Evolutionary conservation across 2,888 invertebrate species (phyloP).

Genomic region (Synergus umbraculus): DNA sequence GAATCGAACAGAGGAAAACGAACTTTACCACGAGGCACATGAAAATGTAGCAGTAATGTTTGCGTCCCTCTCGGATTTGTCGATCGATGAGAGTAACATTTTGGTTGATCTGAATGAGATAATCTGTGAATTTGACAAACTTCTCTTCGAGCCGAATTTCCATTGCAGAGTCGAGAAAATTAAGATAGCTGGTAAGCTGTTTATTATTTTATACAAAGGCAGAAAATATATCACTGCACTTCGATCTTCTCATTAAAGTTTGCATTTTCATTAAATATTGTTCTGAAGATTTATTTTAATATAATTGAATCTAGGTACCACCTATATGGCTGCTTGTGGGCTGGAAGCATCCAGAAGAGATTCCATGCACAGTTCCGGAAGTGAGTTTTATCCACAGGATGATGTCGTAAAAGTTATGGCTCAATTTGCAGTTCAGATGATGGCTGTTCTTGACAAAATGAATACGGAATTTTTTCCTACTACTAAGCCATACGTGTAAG

Average conservation of each 20-base stretch:
- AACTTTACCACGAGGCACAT: slow-evolving; percentile 93
- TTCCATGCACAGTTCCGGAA: slow-evolving; percentile 74
- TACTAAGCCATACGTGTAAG: slow-evolving; percentile 69
- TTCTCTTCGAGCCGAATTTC: slow-evolving; percentile 83
- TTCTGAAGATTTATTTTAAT: not conserved
- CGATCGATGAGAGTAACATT: slow-evolving; percentile 83
- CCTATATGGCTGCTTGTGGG: slow-evolving; percentile 98
- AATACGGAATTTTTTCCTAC: slow-evolving; percentile 79
- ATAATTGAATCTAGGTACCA: slow-evolving; percentile 81
- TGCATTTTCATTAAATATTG: too few relatives aligned
- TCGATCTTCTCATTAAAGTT: too few relatives aligned
- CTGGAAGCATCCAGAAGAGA: slow-evolving; percentile 86
- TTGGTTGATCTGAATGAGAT: slow-evolving; percentile 88
- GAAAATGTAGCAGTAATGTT: slow-evolving; percentile 96
- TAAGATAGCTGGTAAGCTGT: slow-evolving; percentile 89
- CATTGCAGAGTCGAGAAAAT: slow-evolving; percentile 92
- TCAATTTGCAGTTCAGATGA: slow-evolving; percentile 87
- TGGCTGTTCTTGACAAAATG: slow-evolving; percentile 81
- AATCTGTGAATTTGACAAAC: slow-evolving; percentile 94
- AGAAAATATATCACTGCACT: too few relatives aligned
- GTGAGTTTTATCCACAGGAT: slow-evolving; percentile 45
- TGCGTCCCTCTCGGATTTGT: slow-evolving; percentile 91
- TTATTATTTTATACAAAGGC: slow-evolving; percentile 55
- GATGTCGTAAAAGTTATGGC: slow-evolving; percentile 81
- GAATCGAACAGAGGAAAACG: slow-evolving; percentile 83